Evolutionary conservation across 1,140 invertebrate genomes (phyloP).

Genomic region (Stenopsyche tienmushanensis): DNA sequence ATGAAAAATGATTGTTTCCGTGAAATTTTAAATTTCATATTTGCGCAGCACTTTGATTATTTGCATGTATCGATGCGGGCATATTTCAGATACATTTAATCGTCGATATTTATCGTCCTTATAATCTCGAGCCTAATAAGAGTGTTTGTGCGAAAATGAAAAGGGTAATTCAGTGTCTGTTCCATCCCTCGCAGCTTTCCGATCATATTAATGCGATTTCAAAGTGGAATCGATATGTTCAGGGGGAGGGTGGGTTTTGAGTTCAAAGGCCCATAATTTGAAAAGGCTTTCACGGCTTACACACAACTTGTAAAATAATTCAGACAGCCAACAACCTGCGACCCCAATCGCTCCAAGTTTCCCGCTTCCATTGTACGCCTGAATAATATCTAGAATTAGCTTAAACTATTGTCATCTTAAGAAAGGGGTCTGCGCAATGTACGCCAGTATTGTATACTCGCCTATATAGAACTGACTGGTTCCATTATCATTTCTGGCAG

Average conservation of each 20-base stretch:
- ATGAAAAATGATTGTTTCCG: too few species aligned
- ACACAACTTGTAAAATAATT: slow-evolving; percentile 27
- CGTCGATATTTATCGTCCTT: too few species aligned
- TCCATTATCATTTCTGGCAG: slow-evolving; percentile 27
- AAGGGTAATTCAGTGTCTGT: too few species aligned
- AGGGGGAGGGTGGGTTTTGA: not conserved
- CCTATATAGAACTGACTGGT: slow-evolving; percentile 22
- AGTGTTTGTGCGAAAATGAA: too few species aligned
- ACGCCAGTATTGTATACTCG: slow-evolving; percentile 8
- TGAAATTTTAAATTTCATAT: too few species aligned
- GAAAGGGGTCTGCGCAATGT: slow-evolving; percentile 16
- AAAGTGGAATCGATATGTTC: not conserved
- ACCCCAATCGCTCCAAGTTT: slow-evolving; percentile 33
- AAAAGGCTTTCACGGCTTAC: slow-evolving; percentile 19
- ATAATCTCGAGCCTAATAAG: too few species aligned
- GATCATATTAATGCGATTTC: not conserved
- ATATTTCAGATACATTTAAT: too few species aligned
- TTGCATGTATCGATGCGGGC: too few species aligned
- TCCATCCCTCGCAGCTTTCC: too few species aligned
- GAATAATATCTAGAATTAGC: slow-evolving; percentile 39
- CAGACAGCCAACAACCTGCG: slow-evolving; percentile 27
- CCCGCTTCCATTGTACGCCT: slow-evolving; percentile 27
- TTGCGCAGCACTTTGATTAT: too few species aligned
- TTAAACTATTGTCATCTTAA: slow-evolving; percentile 37
- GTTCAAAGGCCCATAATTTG: slow-evolving; percentile 6